These are phyloP conservation scores for Adela reaumurella DNA, from an alignment of 2,888 invertebrate species.

Conservation along the genomic window DNA sequence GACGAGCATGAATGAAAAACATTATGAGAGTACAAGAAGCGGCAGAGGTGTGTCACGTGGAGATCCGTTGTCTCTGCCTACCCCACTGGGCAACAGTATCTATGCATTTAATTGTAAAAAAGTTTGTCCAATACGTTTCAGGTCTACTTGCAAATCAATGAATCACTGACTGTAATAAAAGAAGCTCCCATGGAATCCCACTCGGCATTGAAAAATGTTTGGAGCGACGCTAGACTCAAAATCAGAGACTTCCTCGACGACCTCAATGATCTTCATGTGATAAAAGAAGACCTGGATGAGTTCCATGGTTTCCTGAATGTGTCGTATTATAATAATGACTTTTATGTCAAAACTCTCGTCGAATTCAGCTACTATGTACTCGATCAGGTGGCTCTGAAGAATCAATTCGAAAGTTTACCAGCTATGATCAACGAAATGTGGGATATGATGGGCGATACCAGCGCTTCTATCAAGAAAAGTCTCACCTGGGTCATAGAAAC, in stretches of 20 bases:
- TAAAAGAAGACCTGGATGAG: slow-evolving; percentile 69
- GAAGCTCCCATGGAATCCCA: slow-evolving; percentile 64
- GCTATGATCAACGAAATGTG: slow-evolving; percentile 78
- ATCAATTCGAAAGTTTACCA: slow-evolving; percentile 74
- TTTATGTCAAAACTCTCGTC: slow-evolving; percentile 76
- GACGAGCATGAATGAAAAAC: too few relatives aligned
- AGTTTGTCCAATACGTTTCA: too few relatives aligned
- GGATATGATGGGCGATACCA: slow-evolving; percentile 84
- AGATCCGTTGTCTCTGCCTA: too few relatives aligned
- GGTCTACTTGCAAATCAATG: slow-evolving; percentile 41
- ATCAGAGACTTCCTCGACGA: slow-evolving; percentile 69
- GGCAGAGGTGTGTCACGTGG: too few relatives aligned
- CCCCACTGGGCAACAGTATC: too few relatives aligned
- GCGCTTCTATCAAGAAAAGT: slow-evolving; percentile 72
- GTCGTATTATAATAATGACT: slow-evolving; percentile 78
- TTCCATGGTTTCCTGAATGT: slow-evolving; percentile 68
- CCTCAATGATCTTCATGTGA: slow-evolving; percentile 64
- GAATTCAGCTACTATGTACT: slow-evolving; percentile 65
- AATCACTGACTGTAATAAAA: slow-evolving; percentile 38
- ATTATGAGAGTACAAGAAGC: too few relatives aligned
- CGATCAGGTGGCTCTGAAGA: slow-evolving; percentile 74
- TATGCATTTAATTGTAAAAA: too few relatives aligned
- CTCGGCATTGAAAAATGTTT: slow-evolving; percentile 64
- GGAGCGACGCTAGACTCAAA: slow-evolving; percentile 71
- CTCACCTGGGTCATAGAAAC: slow-evolving; percentile 71